A percentile compares a stretch with the other conserved stretches of the same genome.
These are phyloP conservation scores for Channa maculata DNA, from an alignment of 2,113 vertebrate species.

Conservation along the genomic window DNA sequence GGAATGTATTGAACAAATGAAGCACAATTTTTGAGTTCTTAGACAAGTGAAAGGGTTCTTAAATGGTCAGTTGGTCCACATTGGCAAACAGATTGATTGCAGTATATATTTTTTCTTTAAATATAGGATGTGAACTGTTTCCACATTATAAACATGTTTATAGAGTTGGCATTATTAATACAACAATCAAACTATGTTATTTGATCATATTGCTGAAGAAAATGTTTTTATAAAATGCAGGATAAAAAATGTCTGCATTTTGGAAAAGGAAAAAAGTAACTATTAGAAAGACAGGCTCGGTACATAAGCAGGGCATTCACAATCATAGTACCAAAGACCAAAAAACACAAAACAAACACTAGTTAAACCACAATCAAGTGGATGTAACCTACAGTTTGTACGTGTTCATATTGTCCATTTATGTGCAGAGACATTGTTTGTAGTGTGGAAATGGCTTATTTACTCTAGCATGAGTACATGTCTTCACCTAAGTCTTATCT, in stretches of 20 bases:
- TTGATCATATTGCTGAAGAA: too few relatives aligned
- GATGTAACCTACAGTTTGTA: constrained; percentile 7
- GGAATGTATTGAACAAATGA: constrained; percentile 82
- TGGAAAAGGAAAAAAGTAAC: too few relatives aligned
- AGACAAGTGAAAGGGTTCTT: constrained; percentile 49
- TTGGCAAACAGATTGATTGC: constrained; percentile 34
- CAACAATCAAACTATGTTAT: constrained; percentile 7
- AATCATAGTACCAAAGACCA: background rate
- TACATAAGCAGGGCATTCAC: background rate
- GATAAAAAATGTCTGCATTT: too few relatives aligned
- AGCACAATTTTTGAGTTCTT: constrained; percentile 80
- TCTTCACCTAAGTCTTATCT: background rate
- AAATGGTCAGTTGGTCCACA: constrained; percentile 14
- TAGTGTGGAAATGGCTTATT: constrained; percentile 8
- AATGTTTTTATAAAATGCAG: too few relatives aligned
- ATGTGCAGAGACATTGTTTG: constrained; percentile 29
- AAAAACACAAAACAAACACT: background rate
- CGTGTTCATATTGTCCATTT: background rate
- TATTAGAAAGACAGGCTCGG: too few relatives aligned
- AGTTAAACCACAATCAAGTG: background rate
- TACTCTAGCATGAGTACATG: constrained; percentile 6
- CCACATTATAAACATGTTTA: constrained; percentile 46
- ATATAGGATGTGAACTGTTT: constrained; percentile 30
- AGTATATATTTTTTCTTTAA: constrained; percentile 19
- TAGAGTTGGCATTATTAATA: constrained; percentile 28